Base-by-base conservation (phyloP, 2,113 vertebrate genomes). In the Trematocara unimaculatum region DNA sequence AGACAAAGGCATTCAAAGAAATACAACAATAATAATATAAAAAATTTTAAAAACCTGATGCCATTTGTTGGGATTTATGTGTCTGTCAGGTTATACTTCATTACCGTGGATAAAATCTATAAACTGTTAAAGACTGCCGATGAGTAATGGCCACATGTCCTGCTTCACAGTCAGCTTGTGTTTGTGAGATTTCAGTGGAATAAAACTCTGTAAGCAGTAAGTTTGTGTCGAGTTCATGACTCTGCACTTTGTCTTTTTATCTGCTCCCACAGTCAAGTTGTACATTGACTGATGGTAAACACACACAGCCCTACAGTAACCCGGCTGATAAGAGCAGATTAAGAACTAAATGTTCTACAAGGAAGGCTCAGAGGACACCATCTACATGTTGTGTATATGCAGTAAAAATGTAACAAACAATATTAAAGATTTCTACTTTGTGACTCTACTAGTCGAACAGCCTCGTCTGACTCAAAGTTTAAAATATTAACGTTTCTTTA, bases 281-380 rank as follows among this genome's bases (percentile, higher is more conserved):
- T n/a, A 91, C 90, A 86, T 90, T 80, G 70, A 58, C 12, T 20
- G 18, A n/a, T 15, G 26, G 54, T 45, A 33, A 62, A 92, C 64
- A 53, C 45, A 82, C 38, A 12, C 38, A 33, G 47, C 5, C 45
- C 26, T 3, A 8, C 45, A 51, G 72, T n/a, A 12, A 8, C 23
- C 31, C 10, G 1, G 26, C 72, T 49, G 45, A 77, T 33, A 33
- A 51, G 15, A 77, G 23, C 26, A 51, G 18, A 40, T 20, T 20
- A 5, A 20, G 33, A 67, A 40, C 18, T 40, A 7, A 67, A 67
- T 67, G 62, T 20, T 67, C 11, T 13, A 13, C 62, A 38, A 2
- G 14, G 40, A 29, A 15, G 42, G 42, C 2, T 77, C 42, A 77
- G 70, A 5, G 70, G 42, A 77, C 40, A 0, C 8, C 5, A 1